Base-by-base conservation (phyloP, 2,113 vertebrate genomes). In the Conger conger region DNA sequence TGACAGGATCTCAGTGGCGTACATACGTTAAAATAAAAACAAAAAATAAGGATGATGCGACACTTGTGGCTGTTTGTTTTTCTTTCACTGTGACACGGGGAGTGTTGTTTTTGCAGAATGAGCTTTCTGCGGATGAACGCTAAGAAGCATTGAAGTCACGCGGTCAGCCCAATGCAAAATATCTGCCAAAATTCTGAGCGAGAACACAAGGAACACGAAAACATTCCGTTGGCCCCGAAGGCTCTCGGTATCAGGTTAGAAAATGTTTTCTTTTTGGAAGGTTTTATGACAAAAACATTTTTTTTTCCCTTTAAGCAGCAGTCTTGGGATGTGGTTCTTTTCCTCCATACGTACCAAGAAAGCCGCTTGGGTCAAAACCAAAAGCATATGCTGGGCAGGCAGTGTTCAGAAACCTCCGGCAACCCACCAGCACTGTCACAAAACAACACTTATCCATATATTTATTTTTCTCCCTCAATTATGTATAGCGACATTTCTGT, bases 231-330 rank as follows among this genome's bases (percentile, higher is more conserved):
- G 27, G 18, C 23, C 57, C 57, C 57, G 4, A 63, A 27, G 68
- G 27, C 27, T 73, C 68, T 30, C 9, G 9, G n/a, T 33, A 33
- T 73, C n/a, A 33, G 68, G 20, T 63, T 27, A 9, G 57, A 63
- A 33, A 73, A 2, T 73, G 7, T 73, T 27, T 27, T 73, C 68
- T 1, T n/a, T 73, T 73, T 30, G 11, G 27, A 30, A 73, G 9
- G 27, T n/a, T 73, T 73, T 73, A 73, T 30, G 68, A 33, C 68
- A 30, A 33, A 73, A 20, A 60, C 7, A 50, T 8, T 63, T 73
- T 73, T n/a, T n/a, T n/a, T n/a, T n/a, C n/a, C n/a, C n/a, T 73
- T 63, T 73, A 73, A 73, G 20, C n/a, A 73, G 68, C 68, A 33
- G n/a, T 73, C 68, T 27, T 2, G 1, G n/a, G 57, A 2, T 73